phyloP scores from a whole-genome alignment of 1,140 invertebrate species.

The Phenacoccus solenopsis region DNA sequence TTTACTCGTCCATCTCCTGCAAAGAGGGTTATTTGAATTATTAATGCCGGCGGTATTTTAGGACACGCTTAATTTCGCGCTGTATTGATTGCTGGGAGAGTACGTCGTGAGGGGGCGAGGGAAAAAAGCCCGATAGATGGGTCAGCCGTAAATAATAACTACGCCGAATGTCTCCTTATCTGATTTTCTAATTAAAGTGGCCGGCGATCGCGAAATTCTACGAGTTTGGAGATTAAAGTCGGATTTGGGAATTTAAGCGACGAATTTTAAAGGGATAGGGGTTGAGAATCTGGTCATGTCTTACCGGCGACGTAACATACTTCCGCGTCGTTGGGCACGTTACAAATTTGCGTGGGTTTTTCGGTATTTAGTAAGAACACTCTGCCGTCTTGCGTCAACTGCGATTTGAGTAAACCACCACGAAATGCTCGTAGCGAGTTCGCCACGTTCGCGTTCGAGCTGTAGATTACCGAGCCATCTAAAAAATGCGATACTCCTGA shows the following conservation, averaged over 20 bases:
- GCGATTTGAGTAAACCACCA: conserved; percentile 43
- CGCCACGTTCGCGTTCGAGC: conserved; percentile 44
- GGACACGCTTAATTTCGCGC: too few relatives aligned
- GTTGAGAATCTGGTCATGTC: neutral
- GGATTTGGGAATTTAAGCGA: too few relatives aligned
- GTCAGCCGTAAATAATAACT: too few relatives aligned
- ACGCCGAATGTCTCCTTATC: too few relatives aligned
- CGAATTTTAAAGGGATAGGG: too few relatives aligned
- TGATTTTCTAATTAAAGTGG: too few relatives aligned
- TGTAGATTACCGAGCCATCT: conserved; percentile 59
- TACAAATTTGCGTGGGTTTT: conserved; percentile 18
- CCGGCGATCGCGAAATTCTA: neutral
- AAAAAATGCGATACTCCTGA: conserved; percentile 55
- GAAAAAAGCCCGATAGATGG: too few relatives aligned
- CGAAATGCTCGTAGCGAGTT: conserved; percentile 40
- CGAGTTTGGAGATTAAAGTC: too few relatives aligned
- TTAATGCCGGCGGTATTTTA: neutral
- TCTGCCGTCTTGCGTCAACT: conserved; percentile 21
- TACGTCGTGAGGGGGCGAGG: too few relatives aligned
- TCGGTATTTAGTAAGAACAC: conserved; percentile 19
- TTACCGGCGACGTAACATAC: conserved; percentile 25
- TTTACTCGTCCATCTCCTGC: conserved; percentile 23
- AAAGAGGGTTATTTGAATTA: neutral
- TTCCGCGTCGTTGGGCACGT: conserved; percentile 20
- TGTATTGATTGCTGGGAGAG: too few relatives aligned